phyloP scores from a whole-genome alignment of 1,140 invertebrate species.

The Marisa cornuarietis region DNA sequence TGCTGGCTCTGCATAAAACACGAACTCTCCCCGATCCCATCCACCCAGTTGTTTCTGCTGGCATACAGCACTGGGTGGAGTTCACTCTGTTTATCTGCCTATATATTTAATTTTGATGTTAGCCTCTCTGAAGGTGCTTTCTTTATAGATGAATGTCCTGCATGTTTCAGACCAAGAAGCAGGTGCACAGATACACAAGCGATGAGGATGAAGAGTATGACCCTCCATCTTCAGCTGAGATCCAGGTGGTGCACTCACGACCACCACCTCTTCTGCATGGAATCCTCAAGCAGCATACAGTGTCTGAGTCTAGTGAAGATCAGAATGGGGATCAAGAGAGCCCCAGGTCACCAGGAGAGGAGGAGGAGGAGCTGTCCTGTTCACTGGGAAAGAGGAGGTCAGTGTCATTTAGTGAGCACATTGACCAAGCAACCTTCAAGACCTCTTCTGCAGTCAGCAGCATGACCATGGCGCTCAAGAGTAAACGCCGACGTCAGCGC shows the following conservation, averaged over 20 bases:
- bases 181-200: neutral
- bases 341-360: constrained; percentile 30
- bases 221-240: constrained; percentile 49
- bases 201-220: constrained; percentile 43
- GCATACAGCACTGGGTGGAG: no score
- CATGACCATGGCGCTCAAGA: constrained; percentile 61
- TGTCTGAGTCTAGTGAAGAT: constrained; percentile 66
- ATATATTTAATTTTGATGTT: no score
- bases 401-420: constrained; percentile 60
- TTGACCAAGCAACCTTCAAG: constrained; percentile 60
- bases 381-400: constrained; percentile 40
- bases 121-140: no score
- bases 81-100: no score
- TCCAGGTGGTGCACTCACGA: constrained; percentile 56
- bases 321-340: constrained; percentile 22
- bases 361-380: constrained; percentile 35
- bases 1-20: no score
- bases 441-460: constrained; percentile 49
- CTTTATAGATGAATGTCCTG: neutral
- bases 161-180: neutral
- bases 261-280: constrained; percentile 54
- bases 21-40: no score
- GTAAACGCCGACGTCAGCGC: constrained; percentile 53
- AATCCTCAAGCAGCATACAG: constrained; percentile 61
- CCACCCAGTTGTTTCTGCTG: no score